Evolutionary conservation across 1,140 invertebrate genomes (phyloP).

Genomic region (Muscidifurax raptorellus): DNA sequence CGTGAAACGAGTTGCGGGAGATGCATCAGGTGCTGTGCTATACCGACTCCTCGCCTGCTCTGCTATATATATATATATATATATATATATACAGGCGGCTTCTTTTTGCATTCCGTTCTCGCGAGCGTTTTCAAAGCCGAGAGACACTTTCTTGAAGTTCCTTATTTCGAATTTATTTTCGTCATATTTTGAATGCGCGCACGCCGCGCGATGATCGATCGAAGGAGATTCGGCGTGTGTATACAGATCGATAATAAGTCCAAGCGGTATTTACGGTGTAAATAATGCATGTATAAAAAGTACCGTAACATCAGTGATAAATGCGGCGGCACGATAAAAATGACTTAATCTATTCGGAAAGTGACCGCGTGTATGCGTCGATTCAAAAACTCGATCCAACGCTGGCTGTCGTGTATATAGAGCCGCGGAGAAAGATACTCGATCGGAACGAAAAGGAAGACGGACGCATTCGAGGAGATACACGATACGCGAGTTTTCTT

Average conservation of each 20-base stretch:
- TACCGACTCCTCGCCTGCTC: background rate
- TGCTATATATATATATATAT: too few relatives aligned
- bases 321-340: background rate
- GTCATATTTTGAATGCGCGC: too few relatives aligned
- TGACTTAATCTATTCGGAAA: background rate
- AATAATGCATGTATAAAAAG: background rate
- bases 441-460: constrained; percentile 10
- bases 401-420: background rate
- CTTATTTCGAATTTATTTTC: too few relatives aligned
- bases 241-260: background rate
- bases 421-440: background rate
- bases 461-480: background rate
- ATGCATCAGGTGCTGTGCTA: constrained; percentile 5
- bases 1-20: constrained; percentile 2
- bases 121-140: background rate
- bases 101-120: constrained; percentile 7
- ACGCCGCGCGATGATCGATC: background rate
- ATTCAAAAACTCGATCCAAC: background rate
- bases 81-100: background rate
- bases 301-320: background rate
- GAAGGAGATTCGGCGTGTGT: background rate
- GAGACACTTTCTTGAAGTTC: constrained; percentile 4
- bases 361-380: background rate
- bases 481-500: constrained; percentile 34
- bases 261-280: background rate